Evolutionary conservation across 2,797 vertebrate genomes (phyloP), one percentile per base, ranked within the genome.

Genomic region (Lagocephalus sceleratus): DNA sequence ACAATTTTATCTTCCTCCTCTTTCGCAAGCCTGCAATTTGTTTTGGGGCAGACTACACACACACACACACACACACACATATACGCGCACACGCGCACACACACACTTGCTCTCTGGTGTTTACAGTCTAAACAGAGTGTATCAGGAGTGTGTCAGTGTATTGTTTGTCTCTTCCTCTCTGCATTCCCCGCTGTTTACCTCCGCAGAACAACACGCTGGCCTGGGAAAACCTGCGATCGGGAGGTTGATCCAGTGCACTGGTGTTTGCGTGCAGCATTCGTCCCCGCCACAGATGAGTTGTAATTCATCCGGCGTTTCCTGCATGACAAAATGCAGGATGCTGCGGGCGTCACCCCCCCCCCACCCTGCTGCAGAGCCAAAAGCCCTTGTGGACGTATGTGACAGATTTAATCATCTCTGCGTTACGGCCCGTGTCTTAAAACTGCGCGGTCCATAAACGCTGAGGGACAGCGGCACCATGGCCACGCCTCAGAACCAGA

Each of bases 51-150:
- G 45, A 22, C 21, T 47, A 44, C 44, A 55, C 12, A 58, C 40
- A 58, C 29, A 52, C 29, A 29, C n/a, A 69, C 16, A 69, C 54
- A 41, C 35, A 54, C 42, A 53, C 40, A 48, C 38, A 57, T 32
- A 60, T 1, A 59, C 45, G 56, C 63, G 9, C 45, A 53, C 46
- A 58, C 32, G 47, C 6, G 45, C 26, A 54, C 29, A 60, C 1
- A 55, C 45, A 57, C 63, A 66, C 62, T 48, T 61, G 60, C 59
- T 38, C 59, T 41, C 73, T 73, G 72, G 61, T 83, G 75, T 85
- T 86, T 82, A 69, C 82, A 83, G 74, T 85, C 71, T 75, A 85
- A 85, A 87, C 71, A 87, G 32, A 74, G 69, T 56, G 67, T 77
- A 66, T 73, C 23, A 4, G 70, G 66, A 77, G 77, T 74, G 75